Base-by-base conservation (phyloP, 2,113 vertebrate species). In the Myxocyprinus asiaticus region DNA sequence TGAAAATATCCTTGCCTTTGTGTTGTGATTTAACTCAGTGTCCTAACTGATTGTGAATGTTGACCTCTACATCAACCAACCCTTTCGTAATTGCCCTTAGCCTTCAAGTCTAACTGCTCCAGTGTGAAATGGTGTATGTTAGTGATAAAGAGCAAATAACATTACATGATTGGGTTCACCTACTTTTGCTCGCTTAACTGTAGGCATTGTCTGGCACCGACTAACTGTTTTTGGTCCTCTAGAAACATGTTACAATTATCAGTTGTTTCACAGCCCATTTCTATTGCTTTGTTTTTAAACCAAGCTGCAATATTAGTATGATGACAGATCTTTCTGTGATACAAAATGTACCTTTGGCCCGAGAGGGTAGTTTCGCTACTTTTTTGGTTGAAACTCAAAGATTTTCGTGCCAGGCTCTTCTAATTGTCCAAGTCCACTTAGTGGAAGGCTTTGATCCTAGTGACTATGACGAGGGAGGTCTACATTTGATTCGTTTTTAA, bases 241-340 rank as follows among this genome's bases (percentile, higher is more conserved):
- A 88, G 86, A 81, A 33, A 33, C 22, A 33, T 90, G 90, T 92
- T 91, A 90, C 92, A 93, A 96, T 96, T 95, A 95, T 88, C 85
- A 89, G 91, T 88, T 90, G 94, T 96, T 98, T 96, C 90, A 96
- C 15, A 83, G 92, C 88, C 88, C 90, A 95, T 95, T 96, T 95
- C 74, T 78, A 86, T 80, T 81, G 88, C 85, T 93, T 90, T 92
- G 92, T 90, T 87, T 91, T 87, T 88, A 94, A 94, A 94, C 87
- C 63, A 85, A 87, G 85, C 83, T 86, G 73, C 58, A 44, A 83
- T 86, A 89, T 90, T 91, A 42, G 15, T 88, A 73, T 80, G 90
- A 85, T 88, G 90, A 91, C 84, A 85, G 88, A 85, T 87, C 85
- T 51, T 14, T 79, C 22, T 87, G 87, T 89, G 86, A 81, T 78